Evolutionary conservation across 2,888 invertebrate genomes (phyloP).

Genomic region (Microctonus brassicae): DNA sequence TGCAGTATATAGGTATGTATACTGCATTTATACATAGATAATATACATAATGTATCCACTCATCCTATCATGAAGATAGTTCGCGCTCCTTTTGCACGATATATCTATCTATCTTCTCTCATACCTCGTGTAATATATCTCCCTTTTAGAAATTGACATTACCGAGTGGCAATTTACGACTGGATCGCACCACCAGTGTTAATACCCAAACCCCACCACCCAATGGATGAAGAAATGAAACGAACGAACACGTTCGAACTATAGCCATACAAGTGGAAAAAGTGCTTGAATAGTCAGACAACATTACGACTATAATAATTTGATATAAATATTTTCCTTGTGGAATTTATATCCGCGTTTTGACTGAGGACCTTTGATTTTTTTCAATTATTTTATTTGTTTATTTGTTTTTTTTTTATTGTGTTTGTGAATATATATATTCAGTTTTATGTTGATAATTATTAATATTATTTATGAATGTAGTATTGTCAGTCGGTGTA

Average conservation of each 20-base stretch:
- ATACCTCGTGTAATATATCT: not conserved
- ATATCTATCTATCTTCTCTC: not conserved
- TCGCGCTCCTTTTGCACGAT: not conserved
- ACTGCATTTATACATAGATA: not conserved
- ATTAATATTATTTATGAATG: not conserved
- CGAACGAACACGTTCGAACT: not conserved
- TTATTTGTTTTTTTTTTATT: not conserved
- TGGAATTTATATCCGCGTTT: too few relatives aligned
- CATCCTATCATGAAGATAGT: not conserved
- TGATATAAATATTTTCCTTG: not conserved
- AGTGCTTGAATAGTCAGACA: constrained; percentile 18
- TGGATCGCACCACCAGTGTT: constrained; percentile 17
- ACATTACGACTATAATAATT: not conserved
- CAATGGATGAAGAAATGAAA: not conserved
- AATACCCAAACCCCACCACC: not conserved
- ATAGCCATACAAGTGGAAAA: constrained; percentile 7
- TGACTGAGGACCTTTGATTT: too few relatives aligned
- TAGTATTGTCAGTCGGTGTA: not conserved
- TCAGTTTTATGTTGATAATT: not conserved
- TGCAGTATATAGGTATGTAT: too few relatives aligned
- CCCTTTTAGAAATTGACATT: constrained; percentile 19
- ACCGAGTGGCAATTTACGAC: constrained; percentile 26
- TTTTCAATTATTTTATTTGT: not conserved
- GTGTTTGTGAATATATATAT: not conserved
- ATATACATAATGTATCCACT: not conserved